Conservation (phyloP, 2,888 invertebrate genomes). For the Drosophila sordidula region DNA sequence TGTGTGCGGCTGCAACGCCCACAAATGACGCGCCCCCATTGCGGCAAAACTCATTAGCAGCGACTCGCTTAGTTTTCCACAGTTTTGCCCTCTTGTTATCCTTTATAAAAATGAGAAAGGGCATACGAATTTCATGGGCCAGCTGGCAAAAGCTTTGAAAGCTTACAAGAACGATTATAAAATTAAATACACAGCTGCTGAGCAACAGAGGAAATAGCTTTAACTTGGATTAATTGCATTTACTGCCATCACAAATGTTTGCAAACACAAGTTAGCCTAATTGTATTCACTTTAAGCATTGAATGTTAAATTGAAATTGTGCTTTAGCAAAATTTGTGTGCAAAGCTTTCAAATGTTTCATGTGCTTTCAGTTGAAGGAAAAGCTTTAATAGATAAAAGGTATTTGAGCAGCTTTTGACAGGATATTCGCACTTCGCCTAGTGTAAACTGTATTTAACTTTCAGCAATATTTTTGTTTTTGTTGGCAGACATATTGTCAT, state of each 20-base stretch:
- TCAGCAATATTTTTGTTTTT: constrained; percentile 3
- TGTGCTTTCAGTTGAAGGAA: background rate
- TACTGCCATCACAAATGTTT: background rate
- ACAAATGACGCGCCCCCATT: constrained; percentile 41
- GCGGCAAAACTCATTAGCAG: constrained; percentile 75
- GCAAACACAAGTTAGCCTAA: background rate
- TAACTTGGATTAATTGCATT: background rate
- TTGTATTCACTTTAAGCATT: background rate
- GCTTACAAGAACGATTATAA: background rate
- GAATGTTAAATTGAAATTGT: background rate
- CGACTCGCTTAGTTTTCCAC: constrained; percentile 1
- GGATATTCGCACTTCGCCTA: constrained; percentile 21
- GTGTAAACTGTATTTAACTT: background rate
- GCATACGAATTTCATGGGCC: constrained; percentile 5
- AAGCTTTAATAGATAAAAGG: too few species aligned
- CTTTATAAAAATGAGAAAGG: background rate
- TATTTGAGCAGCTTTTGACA: constrained; percentile 5
- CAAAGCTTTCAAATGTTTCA: background rate
- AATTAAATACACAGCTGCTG: background rate
- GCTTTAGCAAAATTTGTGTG: background rate
- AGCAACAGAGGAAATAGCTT: background rate
- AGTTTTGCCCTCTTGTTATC: background rate
- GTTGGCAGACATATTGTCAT: constrained; percentile 16
- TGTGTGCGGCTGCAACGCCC: constrained; percentile 29
- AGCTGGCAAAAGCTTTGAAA: constrained; percentile 9